Base-by-base conservation (phyloP, 1,140 invertebrate species). In the Polypedilum vanderplanki region DNA sequence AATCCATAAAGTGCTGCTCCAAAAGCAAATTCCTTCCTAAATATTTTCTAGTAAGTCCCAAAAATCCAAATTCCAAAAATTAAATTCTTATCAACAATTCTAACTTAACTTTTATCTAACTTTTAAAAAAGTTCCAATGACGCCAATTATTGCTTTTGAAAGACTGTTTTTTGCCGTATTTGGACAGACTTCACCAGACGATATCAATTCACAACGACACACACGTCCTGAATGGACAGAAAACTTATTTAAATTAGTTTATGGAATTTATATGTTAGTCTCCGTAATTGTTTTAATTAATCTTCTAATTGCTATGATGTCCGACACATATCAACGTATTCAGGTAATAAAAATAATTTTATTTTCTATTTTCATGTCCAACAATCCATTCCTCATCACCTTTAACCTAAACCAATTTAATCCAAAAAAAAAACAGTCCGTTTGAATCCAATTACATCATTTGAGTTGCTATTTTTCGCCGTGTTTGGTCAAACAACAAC, bases 301-400 rank as follows among this genome's bases (percentile, higher is more conserved):
- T 87, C 89, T 98, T 81, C 90, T 99, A 79, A 99, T 99, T 90
- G 97, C 97, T 86, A 98, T 99, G 97, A 98, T 99, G 96, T 97
- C 95, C 81, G 96, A 99, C 87, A 99, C 97, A 78, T 99, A 99
- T 84, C 96, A 98, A 84, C 88, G 97, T 78, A 99, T 99, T 81
- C 93, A 95, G 88, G 93, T 90, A 87, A 87, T 79, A 70, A 70
- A 5, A n/a, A 15, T 7, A 22, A 20, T 22, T 57, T 10, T 70
- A 18, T 70, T 70, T 70, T 4, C 18, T 22, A 18, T 18, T 70
- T 70, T 70, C 65, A n/a, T 74, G 46, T 70, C 41, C 24, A 33
- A 73, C 24, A 33, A 73, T 75, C 41, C 76, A 77, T 77, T 75
- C 73, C 77, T 80, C 75, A 17, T 15, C 33, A 22, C 12, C 46